phyloP scores from a whole-genome alignment of 1,140 invertebrate genomes.

The Plectus sambesii region DNA sequence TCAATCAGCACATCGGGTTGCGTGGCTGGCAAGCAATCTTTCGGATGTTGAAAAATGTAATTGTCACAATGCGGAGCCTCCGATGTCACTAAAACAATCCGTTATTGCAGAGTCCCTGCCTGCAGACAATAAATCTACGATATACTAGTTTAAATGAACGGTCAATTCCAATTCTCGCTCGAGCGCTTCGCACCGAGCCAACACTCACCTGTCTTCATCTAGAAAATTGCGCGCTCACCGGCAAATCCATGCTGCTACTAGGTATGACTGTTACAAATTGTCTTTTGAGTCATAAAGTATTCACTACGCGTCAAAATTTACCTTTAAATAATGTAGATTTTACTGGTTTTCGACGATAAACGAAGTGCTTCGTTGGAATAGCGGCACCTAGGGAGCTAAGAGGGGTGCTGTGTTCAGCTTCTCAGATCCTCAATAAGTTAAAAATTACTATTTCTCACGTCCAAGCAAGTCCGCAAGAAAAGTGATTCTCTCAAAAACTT shows the following conservation, averaged over 20 bases:
- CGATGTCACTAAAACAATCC: constrained; percentile 10
- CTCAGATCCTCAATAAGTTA: too few species aligned
- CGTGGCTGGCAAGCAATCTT: constrained; percentile 23
- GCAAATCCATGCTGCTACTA: constrained; percentile 22
- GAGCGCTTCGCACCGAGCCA: constrained; percentile 17
- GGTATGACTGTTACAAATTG: too few species aligned
- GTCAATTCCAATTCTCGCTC: constrained; percentile 15
- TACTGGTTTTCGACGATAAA: too few species aligned
- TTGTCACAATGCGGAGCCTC: constrained; percentile 2
- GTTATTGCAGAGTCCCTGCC: constrained; percentile 16
- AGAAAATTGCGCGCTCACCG: constrained; percentile 23
- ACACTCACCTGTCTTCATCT: constrained; percentile 22
- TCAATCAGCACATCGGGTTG: constrained; percentile 24
- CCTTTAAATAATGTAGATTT: too few species aligned
- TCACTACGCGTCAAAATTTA: too few species aligned
- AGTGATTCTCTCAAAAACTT: too few species aligned
- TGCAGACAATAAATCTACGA: constrained; percentile 22
- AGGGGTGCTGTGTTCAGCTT: too few species aligned
- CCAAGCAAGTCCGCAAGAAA: too few species aligned
- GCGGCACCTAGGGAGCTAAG: too few species aligned
- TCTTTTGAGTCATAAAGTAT: too few species aligned
- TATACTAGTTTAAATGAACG: constrained; percentile 21
- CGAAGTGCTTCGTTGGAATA: too few species aligned
- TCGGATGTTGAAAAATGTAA: constrained; percentile 17
- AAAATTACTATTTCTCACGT: too few species aligned